phyloP scores from a whole-genome alignment of 2,888 invertebrate genomes.

The Macroteleia sp. region DNA sequence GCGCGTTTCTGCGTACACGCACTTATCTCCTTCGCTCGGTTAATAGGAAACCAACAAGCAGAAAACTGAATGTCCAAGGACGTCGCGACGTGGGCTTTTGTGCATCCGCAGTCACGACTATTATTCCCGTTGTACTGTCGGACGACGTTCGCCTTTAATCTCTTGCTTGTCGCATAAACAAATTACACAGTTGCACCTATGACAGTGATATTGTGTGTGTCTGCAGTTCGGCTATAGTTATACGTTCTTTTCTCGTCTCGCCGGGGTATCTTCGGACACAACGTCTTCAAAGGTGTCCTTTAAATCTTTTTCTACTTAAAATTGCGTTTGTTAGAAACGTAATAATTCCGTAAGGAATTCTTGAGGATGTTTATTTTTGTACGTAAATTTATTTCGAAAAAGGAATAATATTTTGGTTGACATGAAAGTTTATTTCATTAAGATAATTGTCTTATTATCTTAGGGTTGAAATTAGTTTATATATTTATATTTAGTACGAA shows the following conservation, averaged over 20 bases:
- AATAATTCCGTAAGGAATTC: no score
- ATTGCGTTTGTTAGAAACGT: constrained; percentile 20
- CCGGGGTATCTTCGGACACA: neutral
- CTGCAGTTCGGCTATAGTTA: constrained; percentile 32
- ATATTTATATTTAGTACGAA: no score
- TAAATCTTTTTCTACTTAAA: constrained; percentile 26
- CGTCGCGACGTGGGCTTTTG: constrained; percentile 25
- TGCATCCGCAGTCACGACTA: constrained; percentile 37
- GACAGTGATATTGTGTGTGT: constrained; percentile 55
- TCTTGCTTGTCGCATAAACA: constrained; percentile 60
- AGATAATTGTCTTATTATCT: no score
- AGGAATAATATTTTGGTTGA: no score
- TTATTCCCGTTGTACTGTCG: constrained; percentile 49
- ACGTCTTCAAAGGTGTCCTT: constrained; percentile 27
- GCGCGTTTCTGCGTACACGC: constrained; percentile 41
- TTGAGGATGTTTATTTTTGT: no score
- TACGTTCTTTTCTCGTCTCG: constrained; percentile 20
- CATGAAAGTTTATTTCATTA: no score
- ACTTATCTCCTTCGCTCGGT: constrained; percentile 54
- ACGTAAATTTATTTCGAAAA: no score
- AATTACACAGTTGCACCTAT: constrained; percentile 45
- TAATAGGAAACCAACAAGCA: constrained; percentile 63
- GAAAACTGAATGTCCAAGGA: constrained; percentile 57
- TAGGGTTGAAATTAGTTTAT: no score
- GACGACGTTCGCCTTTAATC: constrained; percentile 61